phyloP scores from a whole-genome alignment of 2,888 invertebrate species.

The Monopis laevigella region DNA sequence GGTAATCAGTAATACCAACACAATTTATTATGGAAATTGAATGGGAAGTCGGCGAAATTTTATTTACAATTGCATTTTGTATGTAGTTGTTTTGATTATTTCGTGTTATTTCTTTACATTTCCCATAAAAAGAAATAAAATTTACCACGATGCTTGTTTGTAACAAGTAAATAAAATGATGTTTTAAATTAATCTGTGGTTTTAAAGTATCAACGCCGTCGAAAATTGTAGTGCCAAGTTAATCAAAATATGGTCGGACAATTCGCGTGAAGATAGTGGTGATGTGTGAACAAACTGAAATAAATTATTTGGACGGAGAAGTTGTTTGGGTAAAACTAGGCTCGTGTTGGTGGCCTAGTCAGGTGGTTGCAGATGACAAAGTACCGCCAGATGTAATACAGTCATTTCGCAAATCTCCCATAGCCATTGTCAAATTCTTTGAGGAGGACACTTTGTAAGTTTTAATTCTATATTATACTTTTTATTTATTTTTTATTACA shows the following conservation, averaged over 20 bases:
- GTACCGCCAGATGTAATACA: conserved; percentile 74
- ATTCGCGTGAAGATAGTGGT: conserved; percentile 51
- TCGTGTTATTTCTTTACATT: neutral
- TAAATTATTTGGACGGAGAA: conserved; percentile 76
- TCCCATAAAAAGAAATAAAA: neutral
- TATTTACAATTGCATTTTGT: conserved; percentile 62
- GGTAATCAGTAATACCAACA: conserved; percentile 43
- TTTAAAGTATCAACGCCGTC: neutral
- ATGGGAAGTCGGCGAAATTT: conserved; percentile 58
- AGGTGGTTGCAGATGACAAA: conserved; percentile 71
- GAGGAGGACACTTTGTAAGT: conserved; percentile 86
- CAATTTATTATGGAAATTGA: too few relatives aligned
- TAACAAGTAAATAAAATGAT: neutral
- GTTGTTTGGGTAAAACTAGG: conserved; percentile 88
- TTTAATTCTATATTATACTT: too few relatives aligned
- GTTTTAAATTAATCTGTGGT: neutral
- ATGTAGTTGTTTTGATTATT: conserved; percentile 50
- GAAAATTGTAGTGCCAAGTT: conserved; percentile 22
- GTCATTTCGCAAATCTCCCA: conserved; percentile 75
- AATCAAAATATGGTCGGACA: conserved; percentile 59
- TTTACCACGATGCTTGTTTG: neutral
- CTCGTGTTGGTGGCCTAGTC: conserved; percentile 87
- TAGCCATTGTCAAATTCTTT: conserved; percentile 86
- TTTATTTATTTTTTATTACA: too few relatives aligned
- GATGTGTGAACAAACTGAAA: conserved; percentile 78